Conservation (phyloP, 2,888 invertebrate species). For the Nematopogon swammerdamellus region DNA sequence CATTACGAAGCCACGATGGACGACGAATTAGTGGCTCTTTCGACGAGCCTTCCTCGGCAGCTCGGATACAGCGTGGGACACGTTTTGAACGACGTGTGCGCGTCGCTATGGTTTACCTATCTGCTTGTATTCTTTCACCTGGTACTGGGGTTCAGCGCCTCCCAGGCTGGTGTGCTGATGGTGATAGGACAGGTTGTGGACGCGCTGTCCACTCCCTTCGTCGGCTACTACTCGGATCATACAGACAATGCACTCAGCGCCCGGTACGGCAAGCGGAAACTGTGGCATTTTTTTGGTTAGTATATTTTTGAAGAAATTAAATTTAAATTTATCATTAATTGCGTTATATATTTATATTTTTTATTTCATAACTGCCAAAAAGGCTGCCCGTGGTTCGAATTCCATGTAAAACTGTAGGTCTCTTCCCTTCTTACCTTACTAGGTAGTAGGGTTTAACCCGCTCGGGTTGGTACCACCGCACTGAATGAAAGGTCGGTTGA, state of each 20-base stretch:
- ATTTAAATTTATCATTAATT: not conserved
- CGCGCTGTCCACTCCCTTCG: conserved; percentile 82
- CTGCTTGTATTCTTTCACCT: conserved; percentile 76
- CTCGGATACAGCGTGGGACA: conserved; percentile 77
- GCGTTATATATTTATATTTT: too few species aligned
- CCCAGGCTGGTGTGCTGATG: conserved; percentile 62
- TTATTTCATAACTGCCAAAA: too few species aligned
- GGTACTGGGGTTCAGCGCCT: conserved; percentile 53
- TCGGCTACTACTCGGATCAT: conserved; percentile 81
- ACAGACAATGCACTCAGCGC: conserved; percentile 63
- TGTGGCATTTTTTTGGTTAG: conserved; percentile 87
- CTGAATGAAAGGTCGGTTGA: too few species aligned
- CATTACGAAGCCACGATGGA: conserved; percentile 24
- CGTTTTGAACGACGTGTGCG: conserved; percentile 87
- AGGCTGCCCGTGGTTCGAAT: too few species aligned
- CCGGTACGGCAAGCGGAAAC: conserved; percentile 77
- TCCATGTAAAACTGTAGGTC: too few species aligned
- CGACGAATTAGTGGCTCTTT: conserved; percentile 43
- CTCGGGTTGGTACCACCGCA: too few species aligned
- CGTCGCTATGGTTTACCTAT: conserved; percentile 94
- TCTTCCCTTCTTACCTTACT: too few species aligned
- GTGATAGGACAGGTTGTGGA: conserved; percentile 84
- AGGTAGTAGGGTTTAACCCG: too few species aligned
- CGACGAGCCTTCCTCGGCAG: conserved; percentile 37
- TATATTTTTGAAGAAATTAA: conserved; percentile 7